Conservation (phyloP, 2,888 invertebrate species). For the Agriopis aurantiaria region DNA sequence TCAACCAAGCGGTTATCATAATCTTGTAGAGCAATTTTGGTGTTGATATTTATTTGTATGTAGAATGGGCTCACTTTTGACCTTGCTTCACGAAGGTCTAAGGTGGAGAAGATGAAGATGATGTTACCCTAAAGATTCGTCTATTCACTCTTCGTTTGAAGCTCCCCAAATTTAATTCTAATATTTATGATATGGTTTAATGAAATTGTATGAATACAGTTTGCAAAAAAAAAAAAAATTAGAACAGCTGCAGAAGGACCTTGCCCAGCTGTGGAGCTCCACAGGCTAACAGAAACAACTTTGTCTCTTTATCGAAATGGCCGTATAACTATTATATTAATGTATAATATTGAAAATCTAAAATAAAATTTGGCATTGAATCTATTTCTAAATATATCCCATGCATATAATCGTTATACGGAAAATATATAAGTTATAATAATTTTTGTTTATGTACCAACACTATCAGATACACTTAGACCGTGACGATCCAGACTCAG, state of each 20-base stretch:
- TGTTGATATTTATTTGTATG: background rate
- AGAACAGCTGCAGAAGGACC: no score
- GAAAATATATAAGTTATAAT: background rate
- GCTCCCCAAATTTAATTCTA: background rate
- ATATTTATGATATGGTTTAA: background rate
- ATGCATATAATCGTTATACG: background rate
- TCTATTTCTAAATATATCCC: background rate
- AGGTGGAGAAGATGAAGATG: no score
- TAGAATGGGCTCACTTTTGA: no score
- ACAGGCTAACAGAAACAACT: no score
- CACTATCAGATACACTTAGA: slow-evolving; percentile 9
- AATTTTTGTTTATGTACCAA: background rate
- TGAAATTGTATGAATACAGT: background rate
- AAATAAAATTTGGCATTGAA: background rate
- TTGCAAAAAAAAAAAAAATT: no score
- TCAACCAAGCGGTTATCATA: background rate
- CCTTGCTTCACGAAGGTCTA: no score
- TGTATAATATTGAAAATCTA: background rate
- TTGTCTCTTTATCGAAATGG: no score
- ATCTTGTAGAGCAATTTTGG: background rate
- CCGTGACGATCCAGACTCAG: slow-evolving; percentile 1
- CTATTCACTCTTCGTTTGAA: no score
- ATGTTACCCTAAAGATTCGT: no score
- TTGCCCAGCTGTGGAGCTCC: no score
- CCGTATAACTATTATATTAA: background rate